Evolutionary conservation across 30 jellyfish, hydroid and myxozoan species (phyloP).

Genomic region (Aurelia sp.): DNA sequence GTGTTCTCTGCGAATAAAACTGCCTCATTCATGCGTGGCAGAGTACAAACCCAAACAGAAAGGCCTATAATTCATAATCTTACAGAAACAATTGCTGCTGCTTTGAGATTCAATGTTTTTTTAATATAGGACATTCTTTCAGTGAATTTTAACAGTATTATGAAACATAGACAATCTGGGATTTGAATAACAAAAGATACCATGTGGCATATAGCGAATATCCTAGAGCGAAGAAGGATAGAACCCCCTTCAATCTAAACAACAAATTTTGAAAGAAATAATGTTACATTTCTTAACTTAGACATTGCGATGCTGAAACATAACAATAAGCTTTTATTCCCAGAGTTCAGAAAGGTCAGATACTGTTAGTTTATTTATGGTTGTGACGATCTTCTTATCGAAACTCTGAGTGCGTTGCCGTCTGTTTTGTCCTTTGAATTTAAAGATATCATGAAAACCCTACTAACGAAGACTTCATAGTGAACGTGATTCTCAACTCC

Average conservation of each 20-base stretch:
- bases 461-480: no score
- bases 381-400: no score
- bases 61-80: not conserved
- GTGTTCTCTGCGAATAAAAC: no score
- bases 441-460: no score
- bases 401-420: no score
- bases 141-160: slow-evolving; percentile 11
- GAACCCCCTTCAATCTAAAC: not conserved
- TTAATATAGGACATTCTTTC: not conserved
- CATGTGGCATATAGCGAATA: slow-evolving; percentile 3
- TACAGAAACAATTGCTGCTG: not conserved
- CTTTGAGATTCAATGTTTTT: not conserved
- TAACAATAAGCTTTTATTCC: not conserved
- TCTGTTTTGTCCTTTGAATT: no score
- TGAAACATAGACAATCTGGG: not conserved
- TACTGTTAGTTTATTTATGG: not conserved
- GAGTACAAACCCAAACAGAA: not conserved
- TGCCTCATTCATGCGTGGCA: not conserved
- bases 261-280: not conserved
- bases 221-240: not conserved
- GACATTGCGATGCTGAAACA: no score
- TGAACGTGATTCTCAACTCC: no score
- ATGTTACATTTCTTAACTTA: not conserved
- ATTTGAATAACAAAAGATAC: not conserved
- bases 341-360: not conserved